phyloP scores from a whole-genome alignment of 2,888 invertebrate genomes.

The Brachynemurus nebulosus region DNA sequence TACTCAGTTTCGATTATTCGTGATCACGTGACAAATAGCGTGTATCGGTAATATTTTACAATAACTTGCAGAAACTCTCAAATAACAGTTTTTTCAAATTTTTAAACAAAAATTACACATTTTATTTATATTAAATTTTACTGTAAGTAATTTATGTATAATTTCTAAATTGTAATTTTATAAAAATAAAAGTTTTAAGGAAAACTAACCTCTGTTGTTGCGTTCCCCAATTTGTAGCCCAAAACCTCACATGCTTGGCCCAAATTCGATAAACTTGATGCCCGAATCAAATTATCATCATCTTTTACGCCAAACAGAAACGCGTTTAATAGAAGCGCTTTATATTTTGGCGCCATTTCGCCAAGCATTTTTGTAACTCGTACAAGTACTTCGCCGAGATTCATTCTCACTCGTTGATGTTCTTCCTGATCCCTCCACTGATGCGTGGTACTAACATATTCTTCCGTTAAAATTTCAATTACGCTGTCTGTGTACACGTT shows the following conservation, averaged over 20 bases:
- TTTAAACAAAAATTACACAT: too few species aligned
- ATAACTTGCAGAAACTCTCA: too few species aligned
- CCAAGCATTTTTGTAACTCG: slow-evolving; percentile 56
- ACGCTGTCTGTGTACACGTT: slow-evolving; percentile 51
- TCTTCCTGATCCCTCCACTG: slow-evolving; percentile 29
- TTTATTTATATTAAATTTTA: too few species aligned
- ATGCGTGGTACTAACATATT: slow-evolving; percentile 38
- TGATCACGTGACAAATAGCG: too few species aligned
- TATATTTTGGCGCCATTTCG: slow-evolving; percentile 55
- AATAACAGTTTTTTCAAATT: too few species aligned
- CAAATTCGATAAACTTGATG: slow-evolving; percentile 71
- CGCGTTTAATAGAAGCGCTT: slow-evolving; percentile 52
- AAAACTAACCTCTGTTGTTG: slow-evolving; percentile 53
- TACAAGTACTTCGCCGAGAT: slow-evolving; percentile 68
- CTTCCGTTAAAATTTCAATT: slow-evolving; percentile 49
- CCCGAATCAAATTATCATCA: slow-evolving; percentile 54
- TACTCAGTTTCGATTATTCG: too few species aligned
- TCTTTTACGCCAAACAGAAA: slow-evolving; percentile 57
- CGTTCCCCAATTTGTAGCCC: slow-evolving; percentile 55
- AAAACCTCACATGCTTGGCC: slow-evolving; percentile 66
- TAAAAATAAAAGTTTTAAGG: neutral
- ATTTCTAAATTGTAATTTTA: neutral
- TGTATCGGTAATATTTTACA: too few species aligned
- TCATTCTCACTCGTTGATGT: slow-evolving; percentile 49
- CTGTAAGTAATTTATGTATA: slow-evolving; percentile 8